Evolutionary conservation across 1,140 invertebrate species (phyloP), one percentile per base, ranked within the genome.

Genomic region (Trichonephila clavipes): DNA sequence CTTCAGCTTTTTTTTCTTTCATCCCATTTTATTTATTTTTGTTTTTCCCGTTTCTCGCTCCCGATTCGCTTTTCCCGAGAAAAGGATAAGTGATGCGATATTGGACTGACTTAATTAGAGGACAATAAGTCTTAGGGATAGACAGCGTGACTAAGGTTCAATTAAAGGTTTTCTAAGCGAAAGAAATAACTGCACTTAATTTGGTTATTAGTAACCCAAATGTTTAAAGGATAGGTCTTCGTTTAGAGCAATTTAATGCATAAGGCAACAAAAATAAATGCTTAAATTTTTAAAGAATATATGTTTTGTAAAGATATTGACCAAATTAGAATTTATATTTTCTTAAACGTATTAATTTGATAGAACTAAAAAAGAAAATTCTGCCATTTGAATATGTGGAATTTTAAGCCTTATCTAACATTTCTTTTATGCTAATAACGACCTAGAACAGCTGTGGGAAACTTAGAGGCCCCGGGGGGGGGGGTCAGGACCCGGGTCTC

Each of bases 101-200:
- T 92, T 86, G 81, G 82, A 24, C 14, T 61, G 85, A 72, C 85
- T 93, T 93, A 93, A 93, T 93, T 93, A 93, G 85, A n/a, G 69
- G 85, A 88, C 72, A 88, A 93, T 93, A 81, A 81, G 92, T 88
- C 72, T 90, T 90, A 12, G 72, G 44, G 16, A 88, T 58, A 66
- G 62, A 88, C 24, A 40, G 51, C 21, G 44, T 21, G 88, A 12
- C 44, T 34, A 18, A 21, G 51, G 12, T 90, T 61, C 59, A 62
- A 90, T 90, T 81, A 90, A 90, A 81, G 72, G 51, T 19, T 44
- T 21, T 40, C 24, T 90, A 28, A 81, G 34, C 40, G 72, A 90
- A 90, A 90, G 82, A 92, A 85, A 85, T 51, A 59, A 24, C 59
- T 61, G 21, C 34, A 61, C 16, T 81, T 90, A 82, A 82, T 90